phyloP scores from a whole-genome alignment of 2,113 vertebrate genomes.

The Actinemys pallida region DNA sequence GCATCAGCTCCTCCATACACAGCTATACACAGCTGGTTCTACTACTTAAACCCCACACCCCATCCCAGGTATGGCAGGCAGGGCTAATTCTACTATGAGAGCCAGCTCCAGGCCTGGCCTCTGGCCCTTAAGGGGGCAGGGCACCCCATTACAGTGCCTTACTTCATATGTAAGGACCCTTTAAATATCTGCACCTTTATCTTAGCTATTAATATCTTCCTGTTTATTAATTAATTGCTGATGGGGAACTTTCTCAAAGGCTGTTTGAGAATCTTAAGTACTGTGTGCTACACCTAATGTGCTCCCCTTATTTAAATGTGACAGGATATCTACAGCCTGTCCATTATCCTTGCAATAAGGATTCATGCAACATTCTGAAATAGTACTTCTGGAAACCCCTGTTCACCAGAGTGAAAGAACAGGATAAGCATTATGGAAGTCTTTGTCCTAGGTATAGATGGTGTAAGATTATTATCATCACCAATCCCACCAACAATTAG shows the following conservation, averaged over 20 bases:
- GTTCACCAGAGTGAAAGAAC: neutral
- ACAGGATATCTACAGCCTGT: accelerated
- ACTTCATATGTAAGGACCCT: neutral
- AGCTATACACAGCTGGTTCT: neutral
- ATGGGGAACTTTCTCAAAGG: neutral
- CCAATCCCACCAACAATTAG: neutral
- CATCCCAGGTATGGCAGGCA: neutral
- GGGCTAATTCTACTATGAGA: neutral
- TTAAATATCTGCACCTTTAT: neutral
- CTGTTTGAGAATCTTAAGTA: neutral
- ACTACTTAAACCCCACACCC: neutral
- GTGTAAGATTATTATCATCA: neutral
- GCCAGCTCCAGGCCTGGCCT: neutral
- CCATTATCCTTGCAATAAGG: neutral
- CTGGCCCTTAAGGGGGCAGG: neutral
- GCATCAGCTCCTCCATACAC: neutral
- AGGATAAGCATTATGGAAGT: neutral
- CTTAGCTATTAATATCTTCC: neutral
- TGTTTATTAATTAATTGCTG: neutral
- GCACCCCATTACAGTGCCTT: neutral
- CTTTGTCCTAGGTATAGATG: neutral
- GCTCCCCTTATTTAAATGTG: neutral
- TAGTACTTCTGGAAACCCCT: neutral
- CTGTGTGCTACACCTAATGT: accelerated
- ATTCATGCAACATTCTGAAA: accelerated